Evolutionary conservation across 2,113 vertebrate species (phyloP), one percentile per base, ranked within the genome.

Genomic region (Misgurnus anguillicaudatus): DNA sequence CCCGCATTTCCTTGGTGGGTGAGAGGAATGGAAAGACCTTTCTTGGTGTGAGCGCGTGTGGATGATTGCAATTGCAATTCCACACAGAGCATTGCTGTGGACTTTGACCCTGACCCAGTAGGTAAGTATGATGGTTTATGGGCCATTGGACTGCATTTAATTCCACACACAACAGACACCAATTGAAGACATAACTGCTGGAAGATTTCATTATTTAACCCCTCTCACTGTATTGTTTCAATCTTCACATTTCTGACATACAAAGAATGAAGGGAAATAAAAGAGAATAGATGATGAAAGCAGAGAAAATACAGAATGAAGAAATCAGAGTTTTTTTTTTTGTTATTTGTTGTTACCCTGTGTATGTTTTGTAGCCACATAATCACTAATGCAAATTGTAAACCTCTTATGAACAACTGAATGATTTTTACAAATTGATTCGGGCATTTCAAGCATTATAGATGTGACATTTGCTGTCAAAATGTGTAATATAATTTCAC

Each of bases 141-240:
- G 82, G 61, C 72, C 77, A 81, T 83, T 86, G 73, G 75, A 80
- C 42, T 78, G 64, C 51, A 70, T 82, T 69, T 84, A 80, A 82
- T 83, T 81, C 39, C 58, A 72, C 55, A 67, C 38, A n/a, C 73
- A 70, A 61, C 31, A 38, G 63, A 38, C 53, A 31, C 31, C 21
- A 7, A 80, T 80, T 80, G 77, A 9, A 70, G 62, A 24, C 58
- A 9, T 48, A 61, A 45, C 73, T 83, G 66, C 55, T 57, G 63
- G 55, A 38, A 57, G 38, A 67, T 55, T 64, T 69, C 13, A 53
- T 68, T 55, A 17, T 11, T 67, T 75, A 75, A 71, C 72, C 38
- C 13, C 51, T 17, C 45, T 75, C 65, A 65, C 57, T 75, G 65
- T 53, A 36, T 69, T 75, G 36, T 60, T 42, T 65, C 41, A 79